These are phyloP conservation scores for Oxyscelio sp. DNA, from an alignment of 2,888 invertebrate genomes.

Conservation along the genomic window DNA sequence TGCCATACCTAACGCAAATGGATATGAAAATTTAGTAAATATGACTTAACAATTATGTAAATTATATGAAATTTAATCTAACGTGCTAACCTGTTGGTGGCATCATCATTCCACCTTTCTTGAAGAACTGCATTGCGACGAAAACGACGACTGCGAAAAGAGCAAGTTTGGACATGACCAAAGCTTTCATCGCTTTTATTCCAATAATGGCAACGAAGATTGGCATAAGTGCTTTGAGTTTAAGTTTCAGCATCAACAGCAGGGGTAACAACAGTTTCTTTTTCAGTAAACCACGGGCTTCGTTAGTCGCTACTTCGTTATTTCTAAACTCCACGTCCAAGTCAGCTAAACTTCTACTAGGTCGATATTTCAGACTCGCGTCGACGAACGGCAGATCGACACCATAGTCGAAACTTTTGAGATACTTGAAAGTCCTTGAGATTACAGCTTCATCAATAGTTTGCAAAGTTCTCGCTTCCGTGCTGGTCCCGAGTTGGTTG, in stretches of 20 bases:
- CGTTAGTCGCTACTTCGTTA: constrained; percentile 83
- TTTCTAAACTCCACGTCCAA: constrained; percentile 87
- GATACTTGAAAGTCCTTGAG: constrained; percentile 92
- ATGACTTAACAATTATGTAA: too few relatives aligned
- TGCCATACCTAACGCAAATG: constrained; percentile 90
- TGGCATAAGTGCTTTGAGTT: constrained; percentile 95
- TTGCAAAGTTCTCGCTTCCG: constrained; percentile 84
- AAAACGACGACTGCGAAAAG: constrained; percentile 94
- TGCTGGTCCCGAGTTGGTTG: constrained; percentile 90
- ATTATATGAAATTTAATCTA: too few relatives aligned
- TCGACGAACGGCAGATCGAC: constrained; percentile 91
- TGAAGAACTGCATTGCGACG: constrained; percentile 93
- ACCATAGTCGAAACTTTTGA: constrained; percentile 93
- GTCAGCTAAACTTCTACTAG: constrained; percentile 87
- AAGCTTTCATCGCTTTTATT: constrained; percentile 94
- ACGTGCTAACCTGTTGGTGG: constrained; percentile 82
- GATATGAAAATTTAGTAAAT: not conserved
- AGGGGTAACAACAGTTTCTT: constrained; percentile 95
- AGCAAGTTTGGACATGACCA: constrained; percentile 95
- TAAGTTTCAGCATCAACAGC: constrained; percentile 93
- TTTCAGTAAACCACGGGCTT: constrained; percentile 93
- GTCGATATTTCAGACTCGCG: constrained; percentile 85
- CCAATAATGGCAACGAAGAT: constrained; percentile 94
- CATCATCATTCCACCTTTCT: constrained; percentile 92
- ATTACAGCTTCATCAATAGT: constrained; percentile 92